A percentile compares a stretch with the other conserved stretches of the same genome.
Evolutionary conservation across 2,888 invertebrate species (phyloP).

Genomic region (Muscina levida): DNA sequence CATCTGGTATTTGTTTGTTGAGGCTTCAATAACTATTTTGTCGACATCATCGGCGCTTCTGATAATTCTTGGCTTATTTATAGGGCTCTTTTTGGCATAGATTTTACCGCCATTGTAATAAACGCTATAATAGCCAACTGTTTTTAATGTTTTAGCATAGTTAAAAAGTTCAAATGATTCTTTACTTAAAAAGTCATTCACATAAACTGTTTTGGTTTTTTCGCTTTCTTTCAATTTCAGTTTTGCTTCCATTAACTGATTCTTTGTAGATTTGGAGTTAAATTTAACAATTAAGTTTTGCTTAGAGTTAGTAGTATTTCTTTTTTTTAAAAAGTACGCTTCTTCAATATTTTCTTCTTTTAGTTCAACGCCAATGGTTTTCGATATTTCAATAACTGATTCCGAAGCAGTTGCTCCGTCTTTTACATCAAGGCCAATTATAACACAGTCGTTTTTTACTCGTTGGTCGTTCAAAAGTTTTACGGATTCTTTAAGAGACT

Average conservation of each 20-base stretch:
- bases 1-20: background rate
- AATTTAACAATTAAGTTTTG: slow-evolving; percentile 5
- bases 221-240: background rate
- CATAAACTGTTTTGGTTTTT: background rate
- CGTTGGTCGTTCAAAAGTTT: slow-evolving; percentile 19
- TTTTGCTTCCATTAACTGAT: background rate
- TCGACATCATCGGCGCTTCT: background rate
- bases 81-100: background rate
- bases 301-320: background rate
- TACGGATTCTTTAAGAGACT: slow-evolving; percentile 3
- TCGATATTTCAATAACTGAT: background rate
- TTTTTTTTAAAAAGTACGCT: slow-evolving; percentile 6
- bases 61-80: slow-evolving; percentile 15
- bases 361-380: background rate
- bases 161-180: slow-evolving; percentile 17
- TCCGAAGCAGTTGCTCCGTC: background rate
- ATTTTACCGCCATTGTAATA: slow-evolving; percentile 6
- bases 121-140: background rate
- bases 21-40: background rate
- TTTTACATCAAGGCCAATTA: background rate
- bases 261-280: background rate
- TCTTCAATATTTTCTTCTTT: background rate
- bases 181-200: slow-evolving; percentile 24
- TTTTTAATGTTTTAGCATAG: slow-evolving; percentile 22
- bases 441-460: slow-evolving; percentile 10